phyloP scores from a whole-genome alignment of 2,797 vertebrate genomes.

The Syngnathus acus region DNA sequence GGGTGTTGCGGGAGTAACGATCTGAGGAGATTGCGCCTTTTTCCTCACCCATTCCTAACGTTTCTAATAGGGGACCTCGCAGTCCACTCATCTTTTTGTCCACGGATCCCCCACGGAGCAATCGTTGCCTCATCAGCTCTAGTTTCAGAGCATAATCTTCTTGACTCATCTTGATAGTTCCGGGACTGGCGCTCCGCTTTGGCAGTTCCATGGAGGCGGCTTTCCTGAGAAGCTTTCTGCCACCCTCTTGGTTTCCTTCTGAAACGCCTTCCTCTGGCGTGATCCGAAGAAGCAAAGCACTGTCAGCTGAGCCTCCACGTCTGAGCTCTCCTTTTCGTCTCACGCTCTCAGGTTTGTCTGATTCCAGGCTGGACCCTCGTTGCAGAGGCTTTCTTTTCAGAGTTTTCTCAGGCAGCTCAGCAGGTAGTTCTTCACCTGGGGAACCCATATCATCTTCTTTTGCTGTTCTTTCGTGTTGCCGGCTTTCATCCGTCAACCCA shows the following conservation, averaged over 20 bases:
- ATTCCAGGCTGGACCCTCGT: conserved; percentile 84
- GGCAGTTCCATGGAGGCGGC: conserved; percentile 79
- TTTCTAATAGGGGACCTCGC: conserved; percentile 90
- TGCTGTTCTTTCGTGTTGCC: conserved; percentile 59
- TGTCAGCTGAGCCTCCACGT: conserved; percentile 89
- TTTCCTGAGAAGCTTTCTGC: conserved; percentile 78
- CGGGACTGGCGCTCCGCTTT: conserved; percentile 77
- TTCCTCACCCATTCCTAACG: conserved; percentile 79
- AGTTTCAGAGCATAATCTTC: conserved; percentile 89
- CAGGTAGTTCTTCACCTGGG: conserved; percentile 73
- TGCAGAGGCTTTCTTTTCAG: conserved; percentile 72
- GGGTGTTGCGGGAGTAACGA: conserved; percentile 61
- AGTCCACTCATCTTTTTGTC: conserved; percentile 93
- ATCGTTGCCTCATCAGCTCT: conserved; percentile 87
- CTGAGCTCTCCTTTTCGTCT: conserved; percentile 77
- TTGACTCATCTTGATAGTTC: conserved; percentile 76
- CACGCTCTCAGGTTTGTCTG: conserved; percentile 65
- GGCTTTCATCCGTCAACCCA: conserved; percentile 54
- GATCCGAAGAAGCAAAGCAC: conserved; percentile 79
- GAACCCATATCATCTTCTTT: conserved; percentile 66
- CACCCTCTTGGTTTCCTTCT: conserved; percentile 59
- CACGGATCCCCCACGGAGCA: conserved; percentile 79
- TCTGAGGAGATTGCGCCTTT: conserved; percentile 61
- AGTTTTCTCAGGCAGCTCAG: conserved; percentile 64
- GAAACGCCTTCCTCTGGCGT: conserved; percentile 58